A percentile compares a stretch with the other conserved stretches of the same genome.
phyloP scores from a whole-genome alignment of 2,888 invertebrate genomes.

The Calliopum simillimum region DNA sequence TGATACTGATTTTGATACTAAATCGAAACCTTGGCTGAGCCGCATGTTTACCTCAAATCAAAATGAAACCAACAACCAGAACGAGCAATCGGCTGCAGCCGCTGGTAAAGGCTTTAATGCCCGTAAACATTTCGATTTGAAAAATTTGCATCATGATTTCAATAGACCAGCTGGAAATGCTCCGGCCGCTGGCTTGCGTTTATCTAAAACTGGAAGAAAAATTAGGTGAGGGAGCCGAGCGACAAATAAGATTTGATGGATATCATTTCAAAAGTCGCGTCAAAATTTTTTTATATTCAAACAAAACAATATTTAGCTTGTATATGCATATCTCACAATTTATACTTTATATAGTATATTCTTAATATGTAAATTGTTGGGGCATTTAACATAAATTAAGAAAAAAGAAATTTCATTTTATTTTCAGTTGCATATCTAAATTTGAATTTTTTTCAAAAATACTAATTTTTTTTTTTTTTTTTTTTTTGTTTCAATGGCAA shows the following conservation, averaged over 20 bases:
- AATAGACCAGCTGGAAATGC: conserved; percentile 66
- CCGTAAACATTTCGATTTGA: conserved; percentile 65
- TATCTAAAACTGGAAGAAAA: conserved; percentile 66
- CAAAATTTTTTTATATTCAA: conserved; percentile 10
- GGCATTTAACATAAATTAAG: conserved; percentile 22
- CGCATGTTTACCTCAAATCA: conserved; percentile 63
- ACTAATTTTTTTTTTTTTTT: background rate
- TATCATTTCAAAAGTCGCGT: background rate
- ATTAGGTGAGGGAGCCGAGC: conserved; percentile 68
- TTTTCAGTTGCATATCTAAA: conserved; percentile 17
- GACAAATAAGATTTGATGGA: no score
- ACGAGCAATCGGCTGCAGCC: conserved; percentile 41
- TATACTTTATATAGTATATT: conserved; percentile 1
- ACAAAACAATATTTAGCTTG: conserved; percentile 8
- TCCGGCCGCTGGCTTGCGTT: conserved; percentile 61
- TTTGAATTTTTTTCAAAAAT: background rate
- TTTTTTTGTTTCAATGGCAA: background rate
- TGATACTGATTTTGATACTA: conserved; percentile 56
- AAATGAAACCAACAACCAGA: conserved; percentile 46
- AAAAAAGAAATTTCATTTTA: background rate
- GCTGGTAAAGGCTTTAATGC: conserved; percentile 54
- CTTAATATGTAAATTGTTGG: conserved; percentile 13
- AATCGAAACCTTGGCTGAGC: conserved; percentile 66
- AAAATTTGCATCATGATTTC: conserved; percentile 60
- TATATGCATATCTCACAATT: conserved; percentile 7